phyloP scores from a whole-genome alignment of 2,113 vertebrate genomes.

The Cinclus cinclus region DNA sequence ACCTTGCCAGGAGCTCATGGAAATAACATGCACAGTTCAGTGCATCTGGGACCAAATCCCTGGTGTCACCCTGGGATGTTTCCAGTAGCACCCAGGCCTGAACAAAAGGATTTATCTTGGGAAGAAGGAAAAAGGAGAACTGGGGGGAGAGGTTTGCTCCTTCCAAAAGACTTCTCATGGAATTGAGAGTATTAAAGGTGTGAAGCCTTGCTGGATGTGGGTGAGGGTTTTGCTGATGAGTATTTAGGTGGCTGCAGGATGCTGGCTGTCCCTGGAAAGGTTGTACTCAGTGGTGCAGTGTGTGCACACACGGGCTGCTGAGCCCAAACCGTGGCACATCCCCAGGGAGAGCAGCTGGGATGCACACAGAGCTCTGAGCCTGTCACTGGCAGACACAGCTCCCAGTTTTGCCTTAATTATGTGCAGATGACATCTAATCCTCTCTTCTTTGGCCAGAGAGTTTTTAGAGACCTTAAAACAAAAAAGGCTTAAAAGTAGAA shows the following conservation, averaged over 20 bases:
- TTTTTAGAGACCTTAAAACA: neutral
- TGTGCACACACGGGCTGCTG: neutral
- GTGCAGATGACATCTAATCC: neutral
- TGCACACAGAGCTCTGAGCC: neutral
- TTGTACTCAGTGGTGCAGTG: fast-evolving
- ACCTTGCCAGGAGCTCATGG: neutral
- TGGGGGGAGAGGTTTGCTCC: neutral
- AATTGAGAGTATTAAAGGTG: neutral
- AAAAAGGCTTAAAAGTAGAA: neutral
- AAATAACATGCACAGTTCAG: neutral
- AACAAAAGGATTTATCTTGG: neutral
- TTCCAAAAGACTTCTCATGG: neutral
- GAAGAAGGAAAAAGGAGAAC: neutral
- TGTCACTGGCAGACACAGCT: neutral
- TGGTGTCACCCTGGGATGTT: fast-evolving
- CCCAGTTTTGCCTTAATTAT: neutral
- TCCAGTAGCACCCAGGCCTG: neutral
- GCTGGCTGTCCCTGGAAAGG: neutral
- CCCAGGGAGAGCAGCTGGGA: neutral
- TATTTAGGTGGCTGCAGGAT: neutral
- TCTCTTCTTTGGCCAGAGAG: neutral
- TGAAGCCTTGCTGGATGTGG: neutral
- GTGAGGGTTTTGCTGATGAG: fast-evolving
- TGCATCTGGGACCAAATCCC: neutral
- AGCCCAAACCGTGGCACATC: neutral